These are phyloP conservation scores for Zeuzera pyrina DNA, from an alignment of 2,888 invertebrate species.

Conservation along the genomic window DNA sequence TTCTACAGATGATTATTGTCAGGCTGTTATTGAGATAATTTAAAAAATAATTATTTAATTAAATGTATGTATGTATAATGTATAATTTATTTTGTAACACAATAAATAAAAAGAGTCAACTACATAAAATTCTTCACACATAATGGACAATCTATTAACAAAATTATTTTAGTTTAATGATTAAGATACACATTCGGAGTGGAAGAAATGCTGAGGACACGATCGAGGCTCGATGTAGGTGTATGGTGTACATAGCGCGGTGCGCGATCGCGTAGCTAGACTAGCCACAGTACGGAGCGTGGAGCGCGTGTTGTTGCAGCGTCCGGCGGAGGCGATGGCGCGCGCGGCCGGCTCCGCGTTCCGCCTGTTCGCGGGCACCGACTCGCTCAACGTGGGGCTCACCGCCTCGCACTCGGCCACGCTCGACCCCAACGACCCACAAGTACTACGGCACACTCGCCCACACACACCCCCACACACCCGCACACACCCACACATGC, in stretches of 20 bases:
- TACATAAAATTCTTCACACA: too few relatives aligned
- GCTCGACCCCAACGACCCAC: constrained; percentile 65
- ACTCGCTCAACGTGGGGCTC: constrained; percentile 81
- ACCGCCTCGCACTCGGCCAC: constrained; percentile 75
- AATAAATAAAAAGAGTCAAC: too few relatives aligned
- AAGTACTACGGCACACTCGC: constrained; percentile 54
- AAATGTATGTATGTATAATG: too few relatives aligned
- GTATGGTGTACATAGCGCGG: background rate
- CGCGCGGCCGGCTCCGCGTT: constrained; percentile 85
- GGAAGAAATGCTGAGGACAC: background rate
- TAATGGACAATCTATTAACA: too few relatives aligned
- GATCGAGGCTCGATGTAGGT: background rate
- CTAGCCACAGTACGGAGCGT: constrained; percentile 2
- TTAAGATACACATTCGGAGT: too few relatives aligned
- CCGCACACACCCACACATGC: too few relatives aligned
- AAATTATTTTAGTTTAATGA: too few relatives aligned
- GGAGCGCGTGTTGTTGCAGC: constrained; percentile 58
- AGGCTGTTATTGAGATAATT: too few relatives aligned
- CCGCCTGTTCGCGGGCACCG: constrained; percentile 83
- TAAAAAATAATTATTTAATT: too few relatives aligned
- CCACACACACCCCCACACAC: constrained; percentile 28
- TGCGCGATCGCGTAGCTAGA: background rate
- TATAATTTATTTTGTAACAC: too few relatives aligned
- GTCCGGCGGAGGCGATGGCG: constrained; percentile 85
- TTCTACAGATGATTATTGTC: too few relatives aligned